Conservation (phyloP, 2,113 vertebrate genomes). For the Sturnira hondurensis region DNA sequence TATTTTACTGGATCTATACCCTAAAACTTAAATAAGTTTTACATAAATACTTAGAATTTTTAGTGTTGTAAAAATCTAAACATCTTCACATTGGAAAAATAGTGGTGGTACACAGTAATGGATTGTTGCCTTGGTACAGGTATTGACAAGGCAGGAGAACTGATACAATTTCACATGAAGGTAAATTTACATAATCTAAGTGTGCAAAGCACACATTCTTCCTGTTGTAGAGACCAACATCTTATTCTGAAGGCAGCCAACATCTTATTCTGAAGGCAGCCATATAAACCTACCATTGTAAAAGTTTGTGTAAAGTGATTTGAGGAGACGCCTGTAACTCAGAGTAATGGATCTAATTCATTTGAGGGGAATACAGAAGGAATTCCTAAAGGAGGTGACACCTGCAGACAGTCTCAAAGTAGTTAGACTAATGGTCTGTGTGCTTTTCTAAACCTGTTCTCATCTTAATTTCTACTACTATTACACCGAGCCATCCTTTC, state of each 20-base stretch:
- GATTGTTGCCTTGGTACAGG: not conserved
- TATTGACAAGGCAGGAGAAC: not conserved
- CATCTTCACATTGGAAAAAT: not conserved
- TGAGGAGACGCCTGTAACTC: not conserved
- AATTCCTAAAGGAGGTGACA: not conserved
- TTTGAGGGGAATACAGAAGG: not conserved
- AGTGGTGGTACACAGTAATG: not conserved
- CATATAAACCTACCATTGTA: not conserved
- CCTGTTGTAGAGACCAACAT: not conserved
- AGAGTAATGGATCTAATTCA: not conserved
- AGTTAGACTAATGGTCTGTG: not conserved
- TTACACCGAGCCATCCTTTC: not conserved
- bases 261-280: not conserved
- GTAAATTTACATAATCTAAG: not conserved
- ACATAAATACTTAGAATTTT: not conserved
- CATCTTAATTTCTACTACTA: not conserved
- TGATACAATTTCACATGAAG: not conserved
- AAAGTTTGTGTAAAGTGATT: not conserved
- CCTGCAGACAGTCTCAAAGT: not conserved
- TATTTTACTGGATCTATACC: not conserved
- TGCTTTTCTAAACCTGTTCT: not conserved
- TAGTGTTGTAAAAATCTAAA: not conserved
- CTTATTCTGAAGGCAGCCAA: not conserved
- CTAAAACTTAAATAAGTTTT: not conserved
- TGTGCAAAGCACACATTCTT: not conserved